phyloP scores from a whole-genome alignment of 2,888 invertebrate species.

The Cremastinae sp. region DNA sequence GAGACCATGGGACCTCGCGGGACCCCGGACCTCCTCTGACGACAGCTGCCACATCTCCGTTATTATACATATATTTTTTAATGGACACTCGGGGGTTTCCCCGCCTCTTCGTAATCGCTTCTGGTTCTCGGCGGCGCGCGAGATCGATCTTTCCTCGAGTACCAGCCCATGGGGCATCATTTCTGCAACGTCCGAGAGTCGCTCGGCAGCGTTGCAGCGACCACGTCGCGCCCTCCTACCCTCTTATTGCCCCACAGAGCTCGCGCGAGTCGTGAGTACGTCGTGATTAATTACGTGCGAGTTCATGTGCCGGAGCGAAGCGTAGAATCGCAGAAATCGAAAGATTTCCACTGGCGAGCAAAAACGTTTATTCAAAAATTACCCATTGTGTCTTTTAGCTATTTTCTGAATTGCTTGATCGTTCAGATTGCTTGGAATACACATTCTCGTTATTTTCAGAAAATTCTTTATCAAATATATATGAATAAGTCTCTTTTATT shows the following conservation, averaged over 20 bases:
- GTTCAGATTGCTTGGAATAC: too few relatives aligned
- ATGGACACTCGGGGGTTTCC: constrained; percentile 5
- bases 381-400: background rate
- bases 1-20: constrained; percentile 51
- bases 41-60: constrained; percentile 54
- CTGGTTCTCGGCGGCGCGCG: constrained; percentile 23
- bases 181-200: constrained; percentile 47
- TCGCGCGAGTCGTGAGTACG: constrained; percentile 51
- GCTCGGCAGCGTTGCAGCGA: constrained; percentile 22
- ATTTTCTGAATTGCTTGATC: too few relatives aligned
- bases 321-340: background rate
- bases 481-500: too few relatives aligned
- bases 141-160: constrained; percentile 40
- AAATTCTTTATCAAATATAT: too few relatives aligned
- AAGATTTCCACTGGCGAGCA: background rate
- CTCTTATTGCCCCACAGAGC: constrained; percentile 38
- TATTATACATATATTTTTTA: constrained; percentile 6
- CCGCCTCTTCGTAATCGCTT: constrained; percentile 35
- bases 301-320: background rate
- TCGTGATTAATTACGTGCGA: constrained; percentile 53
- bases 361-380: background rate
- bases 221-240: background rate
- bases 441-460: too few relatives aligned
- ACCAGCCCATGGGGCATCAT: constrained; percentile 58
- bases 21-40: constrained; percentile 56